Evolutionary conservation across 2,888 invertebrate species (phyloP).

Genomic region (Celastrina argiolus): DNA sequence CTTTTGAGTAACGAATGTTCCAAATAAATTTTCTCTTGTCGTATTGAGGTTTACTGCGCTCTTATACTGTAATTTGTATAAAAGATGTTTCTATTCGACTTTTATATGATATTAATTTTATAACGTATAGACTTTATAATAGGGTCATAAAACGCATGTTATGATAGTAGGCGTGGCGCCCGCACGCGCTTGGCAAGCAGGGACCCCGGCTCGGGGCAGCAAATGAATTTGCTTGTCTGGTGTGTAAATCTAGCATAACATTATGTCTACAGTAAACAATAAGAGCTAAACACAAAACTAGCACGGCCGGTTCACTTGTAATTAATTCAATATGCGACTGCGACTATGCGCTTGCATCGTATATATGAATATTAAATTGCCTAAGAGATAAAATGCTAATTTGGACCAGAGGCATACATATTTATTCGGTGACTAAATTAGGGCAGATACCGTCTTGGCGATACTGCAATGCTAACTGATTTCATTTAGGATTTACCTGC

Average conservation of each 20-base stretch:
- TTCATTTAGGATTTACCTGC: slow-evolving; percentile 38
- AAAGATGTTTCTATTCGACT: slow-evolving; percentile 1
- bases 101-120: slow-evolving; percentile 15
- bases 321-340: slow-evolving; percentile 62
- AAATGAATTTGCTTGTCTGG: background rate
- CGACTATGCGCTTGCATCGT: slow-evolving; percentile 58
- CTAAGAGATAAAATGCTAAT: slow-evolving; percentile 74
- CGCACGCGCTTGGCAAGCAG: background rate
- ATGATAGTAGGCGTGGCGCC: background rate
- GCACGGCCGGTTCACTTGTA: slow-evolving; percentile 36
- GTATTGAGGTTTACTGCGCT: slow-evolving; percentile 11
- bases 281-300: slow-evolving; percentile 27
- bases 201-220: background rate
- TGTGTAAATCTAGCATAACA: background rate
- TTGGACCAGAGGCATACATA: slow-evolving; percentile 56
- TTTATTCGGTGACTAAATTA: slow-evolving; percentile 58
- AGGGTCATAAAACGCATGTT: background rate
- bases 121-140: background rate
- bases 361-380: slow-evolving; percentile 71
- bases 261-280: slow-evolving; percentile 6
- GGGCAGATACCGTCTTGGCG: slow-evolving; percentile 43
- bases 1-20: slow-evolving; percentile 6
- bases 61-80: background rate
- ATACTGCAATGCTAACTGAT: slow-evolving; percentile 36
- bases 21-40: slow-evolving; percentile 18